Evolutionary conservation across 2,113 vertebrate genomes (phyloP).

Genomic region (Sphaerodactylus townsendi): DNA sequence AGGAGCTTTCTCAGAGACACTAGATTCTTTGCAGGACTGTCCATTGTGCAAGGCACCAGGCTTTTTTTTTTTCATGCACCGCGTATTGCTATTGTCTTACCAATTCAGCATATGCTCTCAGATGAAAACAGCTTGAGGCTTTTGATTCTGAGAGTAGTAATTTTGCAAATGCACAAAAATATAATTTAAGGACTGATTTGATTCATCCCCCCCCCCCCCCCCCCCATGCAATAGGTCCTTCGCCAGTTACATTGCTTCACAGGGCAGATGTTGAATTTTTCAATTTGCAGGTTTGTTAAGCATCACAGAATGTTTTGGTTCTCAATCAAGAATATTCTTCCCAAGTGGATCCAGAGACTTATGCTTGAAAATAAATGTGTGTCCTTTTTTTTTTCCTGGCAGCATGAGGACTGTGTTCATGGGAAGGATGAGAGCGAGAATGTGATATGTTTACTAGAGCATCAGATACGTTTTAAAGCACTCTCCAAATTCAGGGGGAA

Average conservation of each 20-base stretch:
- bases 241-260: conserved; percentile 63
- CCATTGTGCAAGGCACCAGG: conserved; percentile 48
- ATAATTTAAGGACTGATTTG: conserved; percentile 74
- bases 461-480: conserved; percentile 49
- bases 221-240: conserved; percentile 61
- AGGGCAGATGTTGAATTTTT: conserved; percentile 80
- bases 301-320: conserved; percentile 83
- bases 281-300: conserved; percentile 86
- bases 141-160: conserved; percentile 69
- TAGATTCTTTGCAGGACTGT: conserved; percentile 26
- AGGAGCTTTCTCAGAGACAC: conserved; percentile 42
- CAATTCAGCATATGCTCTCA: conserved; percentile 59
- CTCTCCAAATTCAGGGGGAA: conserved; percentile 25
- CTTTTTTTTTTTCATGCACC: conserved; percentile 19
- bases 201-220: conserved; percentile 51
- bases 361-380: conserved; percentile 74
- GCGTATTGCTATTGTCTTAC: conserved; percentile 60
- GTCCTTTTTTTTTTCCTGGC: conserved; percentile 72
- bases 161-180: conserved; percentile 74
- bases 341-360: conserved; percentile 80
- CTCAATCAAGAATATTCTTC: conserved; percentile 85
- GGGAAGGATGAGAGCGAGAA: conserved; percentile 51
- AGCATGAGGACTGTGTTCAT: conserved; percentile 61
- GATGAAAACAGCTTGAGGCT: conserved; percentile 73
- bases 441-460: conserved; percentile 52